Evolutionary conservation across 2,113 vertebrate species (phyloP), one percentile per base, ranked within the genome.

Genomic region (Coregonus clupeaformis): DNA sequence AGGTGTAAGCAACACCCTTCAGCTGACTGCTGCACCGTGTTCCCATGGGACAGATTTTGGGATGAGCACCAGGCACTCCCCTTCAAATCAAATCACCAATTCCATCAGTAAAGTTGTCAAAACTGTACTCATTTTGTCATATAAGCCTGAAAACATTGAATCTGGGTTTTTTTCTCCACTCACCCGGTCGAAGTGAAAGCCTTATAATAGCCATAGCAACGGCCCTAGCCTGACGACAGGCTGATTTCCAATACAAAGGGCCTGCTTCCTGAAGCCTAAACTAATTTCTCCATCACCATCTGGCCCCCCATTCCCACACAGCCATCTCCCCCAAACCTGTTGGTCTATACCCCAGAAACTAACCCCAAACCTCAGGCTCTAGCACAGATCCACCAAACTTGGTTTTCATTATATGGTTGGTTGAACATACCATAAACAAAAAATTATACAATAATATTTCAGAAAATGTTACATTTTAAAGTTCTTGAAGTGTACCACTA

Each of bases 231-330:
- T 4, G 32, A 16, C 18, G 25, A 29, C 69, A 29, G 57, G 74
- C 74, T 83, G 32, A 85, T 86, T 82, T 79, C 74, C 71, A 70
- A 84, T 60, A 89, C 82, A 89, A 87, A 84, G 52, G 80, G 71
- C 68, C 25, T 45, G 71, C 59, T 47, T 80, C 63, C 76, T 82
- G 77, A 77, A 63, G 77, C 67, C 72, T 27, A 66, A 76, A 75
- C 76, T 82, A 74, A 83, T 83, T 87, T 78, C 75, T 78, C 45
- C 47, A 2, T 74, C 80, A 79, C 90, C 92, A 92, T 91, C 91
- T 92, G 90, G 49, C 49, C 69, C 82, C 74, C 11, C 24, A 67
- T 36, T 57, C 74, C 72, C 72, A 57, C 74, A 25, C 1, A n/a
- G 20, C n/a, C 49, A 29, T 27, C 20, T 27, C 69, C 69, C 49